Evolutionary conservation across 2,888 invertebrate species (phyloP).

Genomic region (Ophion costatus): DNA sequence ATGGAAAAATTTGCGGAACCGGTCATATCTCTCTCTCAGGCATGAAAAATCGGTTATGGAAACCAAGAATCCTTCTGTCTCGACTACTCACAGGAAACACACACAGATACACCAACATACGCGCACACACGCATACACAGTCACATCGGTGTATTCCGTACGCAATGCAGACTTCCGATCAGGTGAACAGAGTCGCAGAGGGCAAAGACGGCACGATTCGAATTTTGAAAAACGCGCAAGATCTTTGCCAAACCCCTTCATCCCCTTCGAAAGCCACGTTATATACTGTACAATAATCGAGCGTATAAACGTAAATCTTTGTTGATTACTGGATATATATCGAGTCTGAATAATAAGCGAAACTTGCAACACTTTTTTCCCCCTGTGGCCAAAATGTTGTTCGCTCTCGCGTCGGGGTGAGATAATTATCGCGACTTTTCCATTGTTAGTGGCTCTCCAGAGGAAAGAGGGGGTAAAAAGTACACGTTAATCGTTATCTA

Average conservation of each 20-base stretch:
- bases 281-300: conserved; percentile 57
- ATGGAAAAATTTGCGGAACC: conserved; percentile 47
- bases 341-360: conserved; percentile 48
- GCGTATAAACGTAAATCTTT: conserved; percentile 46
- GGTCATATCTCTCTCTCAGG: conserved; percentile 48
- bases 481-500: conserved; percentile 63
- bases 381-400: conserved; percentile 67
- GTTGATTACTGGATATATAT: conserved; percentile 47
- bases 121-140: conserved; percentile 26
- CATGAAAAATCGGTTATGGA: conserved; percentile 39
- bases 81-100: conserved; percentile 39
- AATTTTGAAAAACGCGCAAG: conserved; percentile 25
- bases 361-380: conserved; percentile 61
- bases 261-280: conserved; percentile 39
- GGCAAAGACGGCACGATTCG: conserved; percentile 14
- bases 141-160: conserved; percentile 39
- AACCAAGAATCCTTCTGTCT: conserved; percentile 53
- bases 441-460: conserved; percentile 60
- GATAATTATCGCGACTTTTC: conserved; percentile 56
- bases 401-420: conserved; percentile 56
- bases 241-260: conserved; percentile 26
- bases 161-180: conserved; percentile 61
- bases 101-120: conserved; percentile 7
- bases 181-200: conserved; percentile 55
- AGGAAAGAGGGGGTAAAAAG: conserved; percentile 30